Percentiles rank a stretch among this genome's conserved stretches.
These are phyloP conservation scores for Brachyrhaphis roseni DNA, from an alignment of 2,797 vertebrate species.

Conservation along the genomic window DNA sequence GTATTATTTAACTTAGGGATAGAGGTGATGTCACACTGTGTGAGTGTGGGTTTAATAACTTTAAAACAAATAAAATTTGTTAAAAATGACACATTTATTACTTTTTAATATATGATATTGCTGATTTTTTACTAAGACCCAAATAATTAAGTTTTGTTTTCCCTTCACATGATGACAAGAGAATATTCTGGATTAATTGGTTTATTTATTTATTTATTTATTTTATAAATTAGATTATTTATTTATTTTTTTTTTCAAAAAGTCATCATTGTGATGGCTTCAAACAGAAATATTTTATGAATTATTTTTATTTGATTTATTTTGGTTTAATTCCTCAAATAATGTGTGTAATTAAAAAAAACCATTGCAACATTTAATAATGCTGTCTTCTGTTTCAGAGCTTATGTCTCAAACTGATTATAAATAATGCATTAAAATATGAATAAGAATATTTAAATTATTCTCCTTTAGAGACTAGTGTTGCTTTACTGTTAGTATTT, in stretches of 20 bases:
- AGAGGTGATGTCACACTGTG: neutral
- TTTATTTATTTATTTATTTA: neutral
- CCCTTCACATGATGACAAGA: neutral
- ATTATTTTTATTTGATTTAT: neutral
- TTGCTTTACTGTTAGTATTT: neutral
- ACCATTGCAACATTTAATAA: neutral
- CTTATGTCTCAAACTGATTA: neutral
- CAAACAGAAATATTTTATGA: neutral
- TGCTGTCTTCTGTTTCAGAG: neutral
- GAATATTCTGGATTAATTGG: neutral
- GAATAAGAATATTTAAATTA: neutral
- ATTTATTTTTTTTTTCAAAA: neutral
- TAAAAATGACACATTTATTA: neutral
- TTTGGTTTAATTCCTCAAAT: neutral
- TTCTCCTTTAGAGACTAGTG: neutral
- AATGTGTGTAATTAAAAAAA: neutral
- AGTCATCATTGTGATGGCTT: neutral
- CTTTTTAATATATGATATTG: neutral
- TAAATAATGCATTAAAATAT: neutral
- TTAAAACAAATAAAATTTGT: neutral
- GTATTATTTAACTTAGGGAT: neutral
- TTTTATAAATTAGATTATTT: neutral
- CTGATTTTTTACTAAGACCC: neutral
- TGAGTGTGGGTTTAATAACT: neutral
- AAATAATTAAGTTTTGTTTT: neutral